Conservation (phyloP, 2,888 invertebrate species). For the Lasioglossum pauxillum region DNA sequence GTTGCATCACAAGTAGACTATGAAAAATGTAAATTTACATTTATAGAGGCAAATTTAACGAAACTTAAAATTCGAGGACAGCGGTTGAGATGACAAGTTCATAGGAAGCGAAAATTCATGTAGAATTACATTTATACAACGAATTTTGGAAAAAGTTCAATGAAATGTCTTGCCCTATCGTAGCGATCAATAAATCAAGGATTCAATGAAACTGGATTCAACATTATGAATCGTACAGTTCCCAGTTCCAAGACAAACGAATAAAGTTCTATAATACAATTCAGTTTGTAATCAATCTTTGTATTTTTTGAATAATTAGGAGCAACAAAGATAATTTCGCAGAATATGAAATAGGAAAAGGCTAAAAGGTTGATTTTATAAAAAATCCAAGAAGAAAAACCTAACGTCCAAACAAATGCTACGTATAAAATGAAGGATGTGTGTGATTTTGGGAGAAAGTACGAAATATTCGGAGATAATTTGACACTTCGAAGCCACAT, state of each 20-base stretch:
- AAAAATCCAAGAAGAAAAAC: neutral
- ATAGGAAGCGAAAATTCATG: neutral
- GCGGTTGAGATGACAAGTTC: neutral
- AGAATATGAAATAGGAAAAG: neutral
- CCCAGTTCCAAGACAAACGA: neutral
- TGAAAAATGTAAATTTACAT: neutral
- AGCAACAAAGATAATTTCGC: neutral
- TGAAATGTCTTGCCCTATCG: neutral
- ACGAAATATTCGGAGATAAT: slow-evolving; percentile 9
- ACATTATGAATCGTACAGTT: neutral
- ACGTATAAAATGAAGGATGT: neutral
- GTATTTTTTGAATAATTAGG: neutral
- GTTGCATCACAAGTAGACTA: neutral
- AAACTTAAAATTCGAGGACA: neutral
- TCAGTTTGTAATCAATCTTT: neutral
- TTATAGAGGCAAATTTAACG: neutral
- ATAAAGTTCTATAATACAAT: neutral
- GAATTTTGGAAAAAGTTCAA: neutral
- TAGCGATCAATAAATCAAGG: neutral
- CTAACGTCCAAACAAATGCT: neutral
- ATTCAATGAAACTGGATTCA: neutral
- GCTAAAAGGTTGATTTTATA: neutral
- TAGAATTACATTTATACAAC: neutral
- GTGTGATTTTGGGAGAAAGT: neutral
- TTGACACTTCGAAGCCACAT: neutral